A percentile compares a stretch with the other conserved stretches of the same genome.
phyloP scores from a whole-genome alignment of 35 echinoderm and acorn worm species.

The Chiridota heheva region DNA sequence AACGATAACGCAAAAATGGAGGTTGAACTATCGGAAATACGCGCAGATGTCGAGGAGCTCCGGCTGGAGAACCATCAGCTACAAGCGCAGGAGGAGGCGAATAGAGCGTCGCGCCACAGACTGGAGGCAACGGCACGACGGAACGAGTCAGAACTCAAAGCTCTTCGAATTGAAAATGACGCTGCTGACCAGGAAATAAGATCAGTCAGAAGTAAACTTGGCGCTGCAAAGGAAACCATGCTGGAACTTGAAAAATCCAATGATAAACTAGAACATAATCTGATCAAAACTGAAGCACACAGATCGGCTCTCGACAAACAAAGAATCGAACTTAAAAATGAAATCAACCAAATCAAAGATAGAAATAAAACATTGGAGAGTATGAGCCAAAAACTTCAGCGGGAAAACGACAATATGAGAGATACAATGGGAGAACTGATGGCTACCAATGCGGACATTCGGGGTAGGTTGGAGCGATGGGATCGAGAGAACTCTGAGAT shows the following conservation, averaged over 20 bases:
- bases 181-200: constrained; percentile 24
- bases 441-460: constrained; percentile 50
- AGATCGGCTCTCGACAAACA: constrained; percentile 20
- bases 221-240: constrained; percentile 33
- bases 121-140: constrained; percentile 41
- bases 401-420: constrained; percentile 52
- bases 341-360: constrained; percentile 4
- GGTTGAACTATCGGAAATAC: constrained; percentile 48
- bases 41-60: constrained; percentile 34
- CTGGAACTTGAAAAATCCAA: constrained; percentile 36
- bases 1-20: constrained; percentile 53
- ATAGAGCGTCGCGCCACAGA: constrained; percentile 44
- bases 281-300: constrained; percentile 27
- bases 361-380: constrained; percentile 18
- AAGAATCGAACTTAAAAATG: constrained; percentile 28
- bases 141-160: constrained; percentile 37
- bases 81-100: constrained; percentile 61
- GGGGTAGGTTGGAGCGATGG: constrained; percentile 43
- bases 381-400: constrained; percentile 14
- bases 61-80: constrained; percentile 58
- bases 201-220: background rate
- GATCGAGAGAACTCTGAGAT: constrained; percentile 54
- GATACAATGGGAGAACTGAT: constrained; percentile 53
- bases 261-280: constrained; percentile 31
- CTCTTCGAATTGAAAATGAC: background rate